Percentiles rank a stretch among this genome's conserved stretches.
Evolutionary conservation across 1,140 invertebrate species (phyloP).

Genomic region (Gryon sp.): DNA sequence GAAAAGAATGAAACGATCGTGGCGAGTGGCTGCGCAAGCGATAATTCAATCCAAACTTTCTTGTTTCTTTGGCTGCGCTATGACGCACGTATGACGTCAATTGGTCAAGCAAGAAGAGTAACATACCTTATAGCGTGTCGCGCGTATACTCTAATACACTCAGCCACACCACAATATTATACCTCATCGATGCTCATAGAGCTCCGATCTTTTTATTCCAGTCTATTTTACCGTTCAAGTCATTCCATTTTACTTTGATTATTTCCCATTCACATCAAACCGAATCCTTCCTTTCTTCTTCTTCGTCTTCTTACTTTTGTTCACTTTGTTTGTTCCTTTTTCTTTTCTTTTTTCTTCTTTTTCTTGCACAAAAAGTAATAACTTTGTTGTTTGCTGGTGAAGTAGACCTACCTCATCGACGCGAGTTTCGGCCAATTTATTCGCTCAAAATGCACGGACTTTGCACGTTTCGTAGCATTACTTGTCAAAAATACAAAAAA

Average conservation of each 20-base stretch:
- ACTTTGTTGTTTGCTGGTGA: too few species aligned
- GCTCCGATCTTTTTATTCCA: constrained; percentile 22
- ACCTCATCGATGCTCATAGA: constrained; percentile 23
- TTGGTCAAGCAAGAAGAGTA: constrained; percentile 72
- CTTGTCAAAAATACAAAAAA: too few species aligned
- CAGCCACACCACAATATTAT: constrained; percentile 41
- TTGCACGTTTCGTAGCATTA: too few species aligned
- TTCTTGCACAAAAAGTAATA: too few species aligned
- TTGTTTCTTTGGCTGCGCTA: constrained; percentile 74
- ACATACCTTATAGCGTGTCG: constrained; percentile 68
- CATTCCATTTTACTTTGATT: background rate
- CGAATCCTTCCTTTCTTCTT: constrained; percentile 1
- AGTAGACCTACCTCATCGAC: too few species aligned
- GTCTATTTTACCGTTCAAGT: constrained; percentile 16
- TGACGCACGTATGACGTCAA: constrained; percentile 79
- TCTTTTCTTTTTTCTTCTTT: too few species aligned
- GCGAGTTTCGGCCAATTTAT: too few species aligned
- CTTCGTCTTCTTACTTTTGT: too few species aligned
- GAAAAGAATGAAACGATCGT: constrained; percentile 71
- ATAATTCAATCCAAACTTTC: constrained; percentile 78
- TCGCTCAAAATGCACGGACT: too few species aligned
- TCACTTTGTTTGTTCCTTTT: too few species aligned
- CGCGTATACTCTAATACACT: constrained; percentile 46
- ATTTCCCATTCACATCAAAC: background rate
- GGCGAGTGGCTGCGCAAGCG: constrained; percentile 61